Base-by-base conservation (phyloP, 1,140 invertebrate species). In the Drosophila punjabiensis region DNA sequence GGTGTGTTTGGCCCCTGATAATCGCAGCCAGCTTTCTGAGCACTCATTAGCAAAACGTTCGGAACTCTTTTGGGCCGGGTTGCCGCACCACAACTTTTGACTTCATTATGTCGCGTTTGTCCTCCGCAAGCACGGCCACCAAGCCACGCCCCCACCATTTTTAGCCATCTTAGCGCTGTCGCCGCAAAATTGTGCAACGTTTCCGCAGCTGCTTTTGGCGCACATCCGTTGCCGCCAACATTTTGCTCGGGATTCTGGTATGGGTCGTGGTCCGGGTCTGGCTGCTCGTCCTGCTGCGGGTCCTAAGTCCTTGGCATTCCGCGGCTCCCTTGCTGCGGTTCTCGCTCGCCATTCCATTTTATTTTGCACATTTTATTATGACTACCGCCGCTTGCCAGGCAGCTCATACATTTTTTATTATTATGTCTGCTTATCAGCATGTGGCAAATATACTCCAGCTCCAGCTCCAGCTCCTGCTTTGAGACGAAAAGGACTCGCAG, bases 291-390 rank as follows among this genome's bases (percentile, higher is more conserved):
- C 33, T 39, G 33, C 18, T 56, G 53, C 53, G 53, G 13, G 8
- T 35, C 45, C 66, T 60, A 60, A 71, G 68, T 71, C 68, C 50
- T 58, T 71, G 65, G 39, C 50, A 69, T 69, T 55, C 43, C 14
- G 11, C 24, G 35, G 35, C 39, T 24, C 37, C 59, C 39, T 37
- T 53, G 63, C 73, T 83, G 84, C 62, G 85, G 85, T 76, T 81
- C 83, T 79, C 67, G 78, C 86, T 79, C 67, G 81, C 86, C 85
- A 90, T 90, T 90, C 84, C 86, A 82, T 89, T 89, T 89, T 89
- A 89, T 85, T 90, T 89, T 90, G 81, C 85, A 89, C 86, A 89
- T 89, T 89, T 89, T 89, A 89, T 89, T 89, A 89, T 89, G 85
- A 81, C 84, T 81, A 70, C 68, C 85, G 78, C 73, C 81, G 81